Percentiles rank a stretch among this genome's conserved stretches.
Evolutionary conservation across 2,797 vertebrate genomes (phyloP).

Genomic region (Argentina silus): DNA sequence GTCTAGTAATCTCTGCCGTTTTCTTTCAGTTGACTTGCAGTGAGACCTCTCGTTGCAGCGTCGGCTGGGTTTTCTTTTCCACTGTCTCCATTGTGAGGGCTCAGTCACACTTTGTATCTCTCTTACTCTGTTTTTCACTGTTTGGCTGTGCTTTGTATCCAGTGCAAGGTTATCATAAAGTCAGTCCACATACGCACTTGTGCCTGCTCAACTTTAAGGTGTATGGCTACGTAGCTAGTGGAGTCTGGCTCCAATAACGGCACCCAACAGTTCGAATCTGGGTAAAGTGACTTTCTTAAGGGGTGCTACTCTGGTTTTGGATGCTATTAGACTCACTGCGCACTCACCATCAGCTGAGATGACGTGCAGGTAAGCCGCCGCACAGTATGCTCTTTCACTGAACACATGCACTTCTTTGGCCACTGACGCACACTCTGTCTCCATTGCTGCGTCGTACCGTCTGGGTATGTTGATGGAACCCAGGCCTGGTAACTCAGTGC

Average conservation of each 20-base stretch:
- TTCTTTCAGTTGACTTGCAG: background rate
- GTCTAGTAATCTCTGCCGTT: too few species aligned
- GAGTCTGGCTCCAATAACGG: conserved; percentile 12
- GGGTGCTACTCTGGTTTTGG: conserved; percentile 14
- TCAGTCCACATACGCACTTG: conserved; percentile 6
- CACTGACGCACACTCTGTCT: background rate
- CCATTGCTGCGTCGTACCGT: background rate
- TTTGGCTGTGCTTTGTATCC: background rate
- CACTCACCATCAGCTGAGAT: background rate
- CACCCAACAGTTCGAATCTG: conserved; percentile 6
- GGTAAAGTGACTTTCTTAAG: conserved; percentile 4
- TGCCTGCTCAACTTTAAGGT: background rate
- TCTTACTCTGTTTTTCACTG: conserved; percentile 16
- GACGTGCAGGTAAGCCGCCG: background rate
- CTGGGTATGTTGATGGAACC: background rate
- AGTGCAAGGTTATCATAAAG: conserved; percentile 1
- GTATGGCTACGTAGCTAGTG: background rate
- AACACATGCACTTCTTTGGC: conserved; percentile 7
- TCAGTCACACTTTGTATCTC: background rate
- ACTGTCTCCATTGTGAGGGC: background rate
- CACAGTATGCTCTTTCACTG: conserved; percentile 20
- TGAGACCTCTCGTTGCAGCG: background rate
- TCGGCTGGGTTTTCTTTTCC: conserved; percentile 13
- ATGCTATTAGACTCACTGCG: background rate
- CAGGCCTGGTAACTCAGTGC: background rate